These are phyloP conservation scores for Diadegma fenestrale DNA, from an alignment of 2,888 invertebrate genomes.

Conservation along the genomic window DNA sequence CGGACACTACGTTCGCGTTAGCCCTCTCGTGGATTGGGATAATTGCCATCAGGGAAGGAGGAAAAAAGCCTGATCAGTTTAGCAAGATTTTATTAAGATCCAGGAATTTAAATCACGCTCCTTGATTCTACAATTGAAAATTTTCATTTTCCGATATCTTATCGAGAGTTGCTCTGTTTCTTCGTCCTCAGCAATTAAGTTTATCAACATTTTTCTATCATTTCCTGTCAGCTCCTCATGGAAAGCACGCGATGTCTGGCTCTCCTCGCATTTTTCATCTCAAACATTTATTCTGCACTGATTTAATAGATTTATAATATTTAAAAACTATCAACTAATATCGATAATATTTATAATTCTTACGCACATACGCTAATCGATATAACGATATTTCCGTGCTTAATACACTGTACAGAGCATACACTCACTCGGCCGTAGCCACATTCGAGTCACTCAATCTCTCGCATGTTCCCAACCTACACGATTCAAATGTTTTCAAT, in stretches of 20 bases:
- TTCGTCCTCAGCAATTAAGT: background rate
- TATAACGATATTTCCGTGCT: conserved; percentile 76
- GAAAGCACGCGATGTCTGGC: conserved; percentile 32
- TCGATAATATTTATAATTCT: conserved; percentile 71
- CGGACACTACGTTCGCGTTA: conserved; percentile 64
- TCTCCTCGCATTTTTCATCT: conserved; percentile 43
- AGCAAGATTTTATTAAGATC: conserved; percentile 25
- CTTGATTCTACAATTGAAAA: conserved; percentile 28
- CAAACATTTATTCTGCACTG: conserved; percentile 72
- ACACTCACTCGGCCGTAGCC: conserved; percentile 46
- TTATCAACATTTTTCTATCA: background rate
- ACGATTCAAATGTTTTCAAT: conserved; percentile 73
- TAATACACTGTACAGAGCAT: conserved; percentile 81
- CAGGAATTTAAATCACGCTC: conserved; percentile 22
- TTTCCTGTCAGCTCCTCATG: conserved; percentile 23
- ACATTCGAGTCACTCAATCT: conserved; percentile 12
- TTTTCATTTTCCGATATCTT: background rate
- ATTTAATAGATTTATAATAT: conserved; percentile 75
- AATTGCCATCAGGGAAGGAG: conserved; percentile 29
- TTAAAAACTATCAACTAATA: conserved; percentile 79
- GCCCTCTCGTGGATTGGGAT: conserved; percentile 66
- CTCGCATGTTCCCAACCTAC: conserved; percentile 65
- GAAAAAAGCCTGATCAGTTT: conserved; percentile 42
- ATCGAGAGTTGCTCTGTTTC: background rate
- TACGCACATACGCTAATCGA: conserved; percentile 75